Percentiles rank a stretch among this genome's conserved stretches.
Evolutionary conservation across 2,888 invertebrate species (phyloP).

Genomic region (Panopea generosa): DNA sequence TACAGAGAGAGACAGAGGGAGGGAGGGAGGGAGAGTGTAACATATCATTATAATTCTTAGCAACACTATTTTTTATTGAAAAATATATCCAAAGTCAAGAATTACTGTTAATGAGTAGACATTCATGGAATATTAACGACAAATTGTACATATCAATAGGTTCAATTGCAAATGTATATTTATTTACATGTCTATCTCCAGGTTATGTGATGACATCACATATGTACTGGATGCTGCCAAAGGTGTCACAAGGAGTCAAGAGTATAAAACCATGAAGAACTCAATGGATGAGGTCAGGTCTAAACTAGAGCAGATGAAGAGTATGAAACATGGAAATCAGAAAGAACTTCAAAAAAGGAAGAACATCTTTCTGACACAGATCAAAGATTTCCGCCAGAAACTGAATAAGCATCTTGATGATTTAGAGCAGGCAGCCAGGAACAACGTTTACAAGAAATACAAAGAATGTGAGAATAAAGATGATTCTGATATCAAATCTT

Average conservation of each 20-base stretch:
- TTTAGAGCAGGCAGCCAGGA: conserved; percentile 42
- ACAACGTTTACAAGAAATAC: conserved; percentile 33
- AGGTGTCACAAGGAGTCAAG: conserved; percentile 6
- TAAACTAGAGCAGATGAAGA: conserved; percentile 19
- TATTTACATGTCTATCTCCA: too few relatives aligned
- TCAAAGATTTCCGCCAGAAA: conserved; percentile 39
- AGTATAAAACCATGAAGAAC: conserved; percentile 35
- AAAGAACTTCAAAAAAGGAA: conserved; percentile 39
- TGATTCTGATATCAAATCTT: conserved; percentile 22
- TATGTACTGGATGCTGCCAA: neutral
- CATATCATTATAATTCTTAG: too few relatives aligned
- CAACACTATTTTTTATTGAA: too few relatives aligned
- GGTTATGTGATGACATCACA: too few relatives aligned
- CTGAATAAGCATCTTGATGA: conserved; percentile 46
- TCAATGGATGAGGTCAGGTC: conserved; percentile 21
- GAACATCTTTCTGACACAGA: conserved; percentile 22
- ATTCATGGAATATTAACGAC: too few relatives aligned
- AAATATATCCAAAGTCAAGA: too few relatives aligned
- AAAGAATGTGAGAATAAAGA: conserved; percentile 32
- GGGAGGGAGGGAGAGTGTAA: too few relatives aligned
- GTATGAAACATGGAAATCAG: conserved; percentile 23
- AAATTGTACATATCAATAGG: too few relatives aligned
- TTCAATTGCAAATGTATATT: too few relatives aligned
- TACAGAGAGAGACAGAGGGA: too few relatives aligned
- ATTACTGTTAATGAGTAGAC: too few relatives aligned